Evolutionary conservation across 92 coral and sea anemone genomes (phyloP).

Genomic region (Porites divaricata): DNA sequence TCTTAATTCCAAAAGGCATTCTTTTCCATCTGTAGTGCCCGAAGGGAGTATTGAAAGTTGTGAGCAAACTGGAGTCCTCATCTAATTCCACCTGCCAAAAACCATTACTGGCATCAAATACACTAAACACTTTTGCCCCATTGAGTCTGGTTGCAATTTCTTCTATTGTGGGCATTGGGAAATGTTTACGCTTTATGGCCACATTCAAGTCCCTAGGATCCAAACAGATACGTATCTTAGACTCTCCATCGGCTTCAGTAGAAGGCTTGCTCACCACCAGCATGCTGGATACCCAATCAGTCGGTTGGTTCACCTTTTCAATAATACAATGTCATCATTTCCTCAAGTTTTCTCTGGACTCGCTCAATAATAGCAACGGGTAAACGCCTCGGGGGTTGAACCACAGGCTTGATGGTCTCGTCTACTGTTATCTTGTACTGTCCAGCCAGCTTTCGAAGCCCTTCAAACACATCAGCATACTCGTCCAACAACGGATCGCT

Average conservation of each 20-base stretch:
- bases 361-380: slow-evolving; percentile 39
- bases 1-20: slow-evolving; percentile 54
- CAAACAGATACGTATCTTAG: slow-evolving; percentile 47
- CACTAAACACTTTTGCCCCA: slow-evolving; percentile 57
- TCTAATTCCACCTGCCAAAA: slow-evolving; percentile 54
- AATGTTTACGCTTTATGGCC: slow-evolving; percentile 59
- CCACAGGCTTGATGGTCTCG: slow-evolving; percentile 35
- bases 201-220: slow-evolving; percentile 53
- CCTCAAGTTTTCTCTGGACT: slow-evolving; percentile 38
- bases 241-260: too few relatives aligned
- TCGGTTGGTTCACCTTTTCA: slow-evolving; percentile 38
- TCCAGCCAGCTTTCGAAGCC: slow-evolving; percentile 44
- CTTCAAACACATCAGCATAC: slow-evolving; percentile 33
- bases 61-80: slow-evolving; percentile 33
- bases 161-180: slow-evolving; percentile 55
- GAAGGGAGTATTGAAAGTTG: slow-evolving; percentile 51
- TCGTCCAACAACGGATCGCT: slow-evolving; percentile 33
- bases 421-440: slow-evolving; percentile 31
- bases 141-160: slow-evolving; percentile 49
- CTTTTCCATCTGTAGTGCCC: slow-evolving; percentile 43
- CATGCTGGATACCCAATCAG: slow-evolving; percentile 64
- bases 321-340: slow-evolving; percentile 31
- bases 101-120: slow-evolving; percentile 58
- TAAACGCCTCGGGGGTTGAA: slow-evolving; percentile 36
- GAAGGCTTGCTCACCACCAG: too few relatives aligned